Evolutionary conservation across 2,797 vertebrate species (phyloP).

Genomic region (Alectoris magna): DNA sequence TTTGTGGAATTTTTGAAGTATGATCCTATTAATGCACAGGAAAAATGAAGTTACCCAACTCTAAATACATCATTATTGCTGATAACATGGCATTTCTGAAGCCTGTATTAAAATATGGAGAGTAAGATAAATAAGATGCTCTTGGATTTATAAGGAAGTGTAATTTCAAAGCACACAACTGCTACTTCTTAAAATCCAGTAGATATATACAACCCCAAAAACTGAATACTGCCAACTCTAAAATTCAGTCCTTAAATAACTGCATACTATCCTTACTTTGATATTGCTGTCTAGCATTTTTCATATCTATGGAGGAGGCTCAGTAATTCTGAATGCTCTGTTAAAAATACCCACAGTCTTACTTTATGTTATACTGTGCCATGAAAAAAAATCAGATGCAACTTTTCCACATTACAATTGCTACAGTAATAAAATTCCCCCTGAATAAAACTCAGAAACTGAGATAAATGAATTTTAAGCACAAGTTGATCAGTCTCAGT

Average conservation of each 20-base stretch:
- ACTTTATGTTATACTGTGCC: not conserved
- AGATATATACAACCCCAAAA: not conserved
- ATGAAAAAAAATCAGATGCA: not conserved
- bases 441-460: not conserved
- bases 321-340: not conserved
- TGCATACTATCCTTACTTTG: not conserved
- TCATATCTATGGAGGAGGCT: accelerated
- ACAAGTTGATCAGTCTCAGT: not conserved
- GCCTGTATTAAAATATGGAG: not conserved
- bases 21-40: not conserved
- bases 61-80: not conserved
- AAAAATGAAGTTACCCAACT: not conserved
- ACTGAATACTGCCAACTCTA: not conserved
- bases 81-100: not conserved
- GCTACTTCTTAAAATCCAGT: not conserved
- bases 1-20: not conserved
- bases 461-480: not conserved
- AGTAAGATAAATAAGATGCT: not conserved
- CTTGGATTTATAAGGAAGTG: not conserved
- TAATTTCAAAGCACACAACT: not conserved
- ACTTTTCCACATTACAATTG: not conserved
- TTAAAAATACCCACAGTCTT: not conserved
- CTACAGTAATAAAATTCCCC: not conserved
- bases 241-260: not conserved
- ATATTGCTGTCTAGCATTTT: not conserved